phyloP scores from a whole-genome alignment of 1,140 invertebrate species.

The Ganaspis sp. region DNA sequence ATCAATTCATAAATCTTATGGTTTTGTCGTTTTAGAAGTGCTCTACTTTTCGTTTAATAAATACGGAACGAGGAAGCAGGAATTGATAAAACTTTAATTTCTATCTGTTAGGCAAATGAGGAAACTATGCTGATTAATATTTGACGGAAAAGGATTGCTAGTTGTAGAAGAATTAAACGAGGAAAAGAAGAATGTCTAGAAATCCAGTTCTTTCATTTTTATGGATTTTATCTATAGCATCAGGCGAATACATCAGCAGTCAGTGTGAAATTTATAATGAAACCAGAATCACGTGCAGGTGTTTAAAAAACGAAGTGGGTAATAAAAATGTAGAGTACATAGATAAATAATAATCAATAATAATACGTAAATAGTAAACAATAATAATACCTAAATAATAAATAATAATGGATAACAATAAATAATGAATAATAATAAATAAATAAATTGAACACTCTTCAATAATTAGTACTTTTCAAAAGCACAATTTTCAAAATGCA shows the following conservation, averaged over 20 bases:
- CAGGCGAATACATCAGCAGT: constrained; percentile 46
- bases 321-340: no score
- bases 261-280: constrained; percentile 52
- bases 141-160: not conserved
- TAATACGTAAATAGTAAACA: no score
- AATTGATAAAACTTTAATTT: not conserved
- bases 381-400: no score
- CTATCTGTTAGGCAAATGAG: not conserved
- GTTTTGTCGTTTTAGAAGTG: not conserved
- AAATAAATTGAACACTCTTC: no score
- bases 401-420: no score
- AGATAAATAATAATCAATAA: no score
- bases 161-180: not conserved
- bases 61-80: not conserved
- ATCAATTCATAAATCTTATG: no score
- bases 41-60: not conserved
- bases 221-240: constrained; percentile 14
- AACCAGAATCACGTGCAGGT: constrained; percentile 49
- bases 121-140: not conserved
- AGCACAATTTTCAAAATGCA: no score
- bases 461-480: no score
- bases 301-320: constrained; percentile 56
- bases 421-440: no score
- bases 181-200: constrained; percentile 4
- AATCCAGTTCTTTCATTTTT: not conserved